Base-by-base conservation (phyloP, 2,888 invertebrate species). In the Malthinus seriepunctatus region DNA sequence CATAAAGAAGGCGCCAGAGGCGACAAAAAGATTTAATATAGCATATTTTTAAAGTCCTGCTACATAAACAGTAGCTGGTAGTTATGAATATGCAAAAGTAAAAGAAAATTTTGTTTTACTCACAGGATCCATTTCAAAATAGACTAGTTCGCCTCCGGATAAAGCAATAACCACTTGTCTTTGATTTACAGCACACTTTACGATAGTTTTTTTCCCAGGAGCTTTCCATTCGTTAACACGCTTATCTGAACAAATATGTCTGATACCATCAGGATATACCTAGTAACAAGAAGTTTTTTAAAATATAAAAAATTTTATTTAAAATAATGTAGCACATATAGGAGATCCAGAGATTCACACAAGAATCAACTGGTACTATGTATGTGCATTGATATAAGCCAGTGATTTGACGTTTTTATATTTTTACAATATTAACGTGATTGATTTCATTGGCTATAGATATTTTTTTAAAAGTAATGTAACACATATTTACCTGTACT, bases 221-320 rank as follows among this genome's bases (percentile, higher is more conserved):
- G 96, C 95, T 77, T 97, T 96, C 99, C 99, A 99, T 78, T 99
- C 98, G 72, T 98, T 98, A 2, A 99, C 97, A 78, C 98, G 88
- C 76, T 97, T 96, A 78, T 99, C 98, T 0, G 97, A 92, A 56
- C 97, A 87, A 73, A 99, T 99, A 76, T 99, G 99, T 62, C 98
- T 88, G 73, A 99, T 98, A 51, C 99, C 99, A 76, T 97, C 97
- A 0, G 98, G 97, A 79, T 99, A 99, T 9, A 98, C 88, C 89
- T 90, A 23, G 23, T 23, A 71, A 3, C 39, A 74, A 69, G n/a
- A n/a, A n/a, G n/a, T n/a, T n/a, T 31, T 15, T 23, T 32, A 10
- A 37, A 48, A 50, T 31, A 8, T 32, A 12, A 8, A 11, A 42
- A 15, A 33, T 32, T 11, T 1, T n/a, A 15, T 11, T 5, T 14